Conservation (phyloP, 2,888 invertebrate species). For the Acrobasis suavella region DNA sequence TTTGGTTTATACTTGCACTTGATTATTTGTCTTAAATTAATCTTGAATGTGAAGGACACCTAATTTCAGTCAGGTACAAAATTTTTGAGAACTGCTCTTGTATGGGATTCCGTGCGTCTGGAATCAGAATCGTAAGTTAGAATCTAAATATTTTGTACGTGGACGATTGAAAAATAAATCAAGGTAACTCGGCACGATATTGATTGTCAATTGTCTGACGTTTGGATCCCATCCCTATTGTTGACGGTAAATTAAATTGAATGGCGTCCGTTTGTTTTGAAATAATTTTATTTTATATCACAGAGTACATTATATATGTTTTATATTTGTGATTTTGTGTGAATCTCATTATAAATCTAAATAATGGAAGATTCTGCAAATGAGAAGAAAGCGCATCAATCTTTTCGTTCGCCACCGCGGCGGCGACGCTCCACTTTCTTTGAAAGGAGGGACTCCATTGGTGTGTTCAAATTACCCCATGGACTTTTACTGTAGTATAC, state of each 20-base stretch:
- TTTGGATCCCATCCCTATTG: not conserved
- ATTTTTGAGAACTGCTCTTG: no score
- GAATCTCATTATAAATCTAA: not conserved
- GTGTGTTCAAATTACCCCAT: constrained; percentile 38
- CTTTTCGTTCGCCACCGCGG: constrained; percentile 66
- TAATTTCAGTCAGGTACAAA: no score
- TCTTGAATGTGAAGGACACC: no score
- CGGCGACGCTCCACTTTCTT: constrained; percentile 74
- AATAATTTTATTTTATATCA: constrained; percentile 23
- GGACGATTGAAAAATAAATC: no score
- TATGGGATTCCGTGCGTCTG: no score
- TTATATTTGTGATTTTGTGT: not conserved
- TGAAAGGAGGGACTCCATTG: constrained; percentile 67
- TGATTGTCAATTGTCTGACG: not conserved
- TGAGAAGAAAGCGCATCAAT: constrained; percentile 54
- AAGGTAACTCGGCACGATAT: not conserved
- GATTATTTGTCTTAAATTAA: no score
- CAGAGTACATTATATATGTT: no score
- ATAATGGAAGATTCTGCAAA: constrained; percentile 61
- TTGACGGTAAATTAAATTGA: not conserved
- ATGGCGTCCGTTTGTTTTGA: constrained; percentile 22
- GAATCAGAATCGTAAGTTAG: no score
- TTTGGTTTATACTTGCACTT: no score
- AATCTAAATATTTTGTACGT: no score
- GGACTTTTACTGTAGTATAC: no score